Evolutionary conservation across 2,113 vertebrate genomes (phyloP), one percentile per base, ranked within the genome.

Genomic region (Anolis sagrei): DNA sequence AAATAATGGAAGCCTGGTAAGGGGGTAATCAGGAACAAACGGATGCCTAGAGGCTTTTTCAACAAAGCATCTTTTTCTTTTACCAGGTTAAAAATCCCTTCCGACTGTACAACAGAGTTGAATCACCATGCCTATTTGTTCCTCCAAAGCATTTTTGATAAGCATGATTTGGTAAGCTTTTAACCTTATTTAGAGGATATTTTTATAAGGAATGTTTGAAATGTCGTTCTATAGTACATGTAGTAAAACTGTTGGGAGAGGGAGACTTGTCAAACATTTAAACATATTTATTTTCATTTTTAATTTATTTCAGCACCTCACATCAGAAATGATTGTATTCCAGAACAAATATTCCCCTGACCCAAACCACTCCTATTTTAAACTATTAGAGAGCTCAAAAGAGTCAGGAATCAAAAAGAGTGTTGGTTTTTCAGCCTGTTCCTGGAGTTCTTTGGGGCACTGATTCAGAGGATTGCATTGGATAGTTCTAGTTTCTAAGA

Each of bases 81-180:
- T 23, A 91, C 88, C 95, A 99, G 99, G 89, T 87, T 99, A 82
- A 99, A 98, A 96, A 97, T 99, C 89, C 98, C 98, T 86, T 91
- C 95, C 25, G 98, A 99, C 95, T 99, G 99, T 92, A 99, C 99
- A 85, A 99, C 98, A 36, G 99, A 99, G 94, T 96, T 99, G 81
- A 99, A 99, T 95, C 99, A 99, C 95, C 98, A 99, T 62, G 98
- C 98, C 1, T 99, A 99, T 95, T 97, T 99, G 89, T 99, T 99
- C 93, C 97, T 99, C 74, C 99, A 99, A 92, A 99, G 98, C 90
- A 97, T 98, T 92, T 99, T 99, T 95, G 98, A 99, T 95, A 99
- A 99, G 89, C 98, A 99, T 69, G 98, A 99, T 95, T 98, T 98
- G 97, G 99, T 99, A 95, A 97, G 97, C 86, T 69, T 89, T 90